Evolutionary conservation across 2,888 invertebrate genomes (phyloP), one percentile per base, ranked within the genome.

Genomic region (Metacarcinus magister): DNA sequence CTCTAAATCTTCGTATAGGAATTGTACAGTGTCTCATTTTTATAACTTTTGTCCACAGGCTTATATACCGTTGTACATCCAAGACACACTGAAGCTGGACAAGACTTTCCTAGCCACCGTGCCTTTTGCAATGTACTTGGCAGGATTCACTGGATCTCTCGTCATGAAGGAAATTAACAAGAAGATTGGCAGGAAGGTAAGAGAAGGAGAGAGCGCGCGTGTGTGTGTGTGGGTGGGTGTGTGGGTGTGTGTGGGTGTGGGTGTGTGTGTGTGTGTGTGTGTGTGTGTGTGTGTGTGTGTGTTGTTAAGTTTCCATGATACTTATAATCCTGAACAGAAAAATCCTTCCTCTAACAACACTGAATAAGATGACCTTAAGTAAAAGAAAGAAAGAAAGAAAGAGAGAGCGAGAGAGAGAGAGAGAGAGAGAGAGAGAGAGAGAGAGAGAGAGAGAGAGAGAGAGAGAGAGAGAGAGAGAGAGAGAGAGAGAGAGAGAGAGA

Each of bases 51-150:
- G 5, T 28, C 48, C n/a, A 32, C 98, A 99, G 97, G 98, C 99
- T 4, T 99, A 99, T 97, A 98, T 99, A 97, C 99, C 99, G 0
- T 98, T 99, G 97, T 99, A 99, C 97, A 98, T 99, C 95, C 98
- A 99, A 97, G 98, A 98, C 97, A 98, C 98, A 10, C 97, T 98
- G 43, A 97, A 97, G 23, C 97, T 98, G 48, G 97, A 97, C 60
- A 98, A 98, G 89, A 98, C 98, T 97, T 98, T 98, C 28, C 98
- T 99, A 23, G 98, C 99, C 10, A 98, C 98, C 92, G 98, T 99
- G 7, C 99, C 99, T 0, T 97, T 99, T 93, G 98, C 98, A 19
- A 98, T 98, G 39, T 99, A 98, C 97, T 97, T 98, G 43, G 98
- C 99, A 0, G 99, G 99, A 0, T 98, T 99, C 97, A 97, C 98